Base-by-base conservation (phyloP, 2,888 invertebrate species). In the Noctua comes region DNA sequence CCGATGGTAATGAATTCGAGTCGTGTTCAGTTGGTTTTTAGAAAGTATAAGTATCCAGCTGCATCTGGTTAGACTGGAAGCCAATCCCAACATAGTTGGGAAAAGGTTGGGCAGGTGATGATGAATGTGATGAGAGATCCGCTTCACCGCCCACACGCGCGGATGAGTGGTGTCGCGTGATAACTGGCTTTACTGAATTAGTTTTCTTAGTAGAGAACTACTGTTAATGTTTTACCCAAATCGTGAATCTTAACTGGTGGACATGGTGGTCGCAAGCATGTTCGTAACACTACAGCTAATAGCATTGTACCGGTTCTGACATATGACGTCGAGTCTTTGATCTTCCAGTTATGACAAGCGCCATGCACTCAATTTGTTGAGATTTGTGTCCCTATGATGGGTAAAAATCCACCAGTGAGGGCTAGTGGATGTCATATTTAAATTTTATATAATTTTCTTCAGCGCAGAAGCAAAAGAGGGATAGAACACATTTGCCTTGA, bases 271-370 rank as follows among this genome's bases (percentile, higher is more conserved):
- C 27, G 27, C 27, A 27, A 36, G 36, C 5, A 36, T 4, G 3
- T 36, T 5, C 36, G 0, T 36, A 36, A 5, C 5, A 57, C 65
- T 46, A 21, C 59, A 48, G 66, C 57, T 73, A 82, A 82, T 71
- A 51, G 65, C 74, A 40, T 64, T 66, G 74, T 57, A 85, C 46
- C 72, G 40, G 78, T 76, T 75, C 86, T 88, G 77, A 81, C 65
- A 68, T 64, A 73, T 36, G 36, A 5, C n/a, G n/a, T 0, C 36
- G 36, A 36, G 43, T 48, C 87, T 88, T 88, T 88, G 88, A 88
- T 88, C 86, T 85, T 43, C 13, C 13, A 69, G 84, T 85, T 82
- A 77, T 82, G 85, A 85, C 88, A 83, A 75, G 68, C 72, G 70
- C 68, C 71, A 46, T 75, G 74, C 80, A 73, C 79, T 82, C 71